Evolutionary conservation across 2,113 vertebrate species (phyloP).

Genomic region (Ahaetulla prasina): DNA sequence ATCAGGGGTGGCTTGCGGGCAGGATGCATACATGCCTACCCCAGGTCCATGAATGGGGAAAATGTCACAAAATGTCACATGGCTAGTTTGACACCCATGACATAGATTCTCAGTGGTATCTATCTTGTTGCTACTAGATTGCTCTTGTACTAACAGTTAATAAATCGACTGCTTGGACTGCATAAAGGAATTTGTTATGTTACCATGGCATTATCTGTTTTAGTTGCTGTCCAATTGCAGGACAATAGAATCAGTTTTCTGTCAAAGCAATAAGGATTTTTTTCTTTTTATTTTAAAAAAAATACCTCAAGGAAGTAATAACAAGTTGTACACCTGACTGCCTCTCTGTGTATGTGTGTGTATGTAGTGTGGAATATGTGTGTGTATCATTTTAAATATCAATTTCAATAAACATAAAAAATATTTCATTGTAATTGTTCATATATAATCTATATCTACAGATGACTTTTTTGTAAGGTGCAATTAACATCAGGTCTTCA

Average conservation of each 20-base stretch:
- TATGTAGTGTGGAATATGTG: neutral
- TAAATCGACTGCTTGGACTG: neutral
- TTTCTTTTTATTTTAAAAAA: neutral
- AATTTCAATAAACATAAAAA: neutral
- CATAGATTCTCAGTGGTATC: neutral
- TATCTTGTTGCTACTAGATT: neutral
- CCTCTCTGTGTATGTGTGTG: neutral
- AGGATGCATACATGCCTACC: no score
- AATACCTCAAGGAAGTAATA: neutral
- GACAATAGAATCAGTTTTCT: neutral
- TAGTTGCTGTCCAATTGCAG: neutral
- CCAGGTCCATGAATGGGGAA: no score
- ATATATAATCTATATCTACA: neutral
- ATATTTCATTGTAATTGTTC: neutral
- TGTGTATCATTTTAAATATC: neutral
- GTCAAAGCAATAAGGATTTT: neutral
- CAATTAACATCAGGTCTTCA: neutral
- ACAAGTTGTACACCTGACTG: neutral
- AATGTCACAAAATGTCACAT: no score
- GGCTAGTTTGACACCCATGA: no score
- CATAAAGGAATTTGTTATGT: neutral
- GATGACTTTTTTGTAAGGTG: neutral
- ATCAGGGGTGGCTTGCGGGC: no score
- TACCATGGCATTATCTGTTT: neutral
- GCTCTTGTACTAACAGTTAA: neutral